Conservation (phyloP, 2,113 vertebrate genomes). For the Chlorocebus sabaeus region DNA sequence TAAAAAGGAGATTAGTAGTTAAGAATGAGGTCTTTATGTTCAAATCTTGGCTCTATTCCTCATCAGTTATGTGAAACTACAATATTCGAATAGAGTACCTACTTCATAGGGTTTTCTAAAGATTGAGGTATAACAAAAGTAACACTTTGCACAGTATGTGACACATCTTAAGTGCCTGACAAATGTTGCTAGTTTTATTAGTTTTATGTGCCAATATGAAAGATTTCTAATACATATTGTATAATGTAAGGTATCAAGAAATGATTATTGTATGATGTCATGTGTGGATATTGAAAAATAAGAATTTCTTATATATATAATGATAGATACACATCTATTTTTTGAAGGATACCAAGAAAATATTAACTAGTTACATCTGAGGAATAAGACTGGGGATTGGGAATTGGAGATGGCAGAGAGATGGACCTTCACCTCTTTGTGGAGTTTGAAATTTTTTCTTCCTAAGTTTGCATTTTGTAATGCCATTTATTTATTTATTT, state of each 20-base stretch:
- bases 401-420: neutral
- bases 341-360: slow-evolving; percentile 2
- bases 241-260: neutral
- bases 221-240: neutral
- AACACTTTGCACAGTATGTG: neutral
- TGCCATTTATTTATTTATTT: neutral
- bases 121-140: neutral
- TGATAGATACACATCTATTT: neutral
- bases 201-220: neutral
- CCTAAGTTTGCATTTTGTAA: neutral
- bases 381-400: neutral
- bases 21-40: neutral
- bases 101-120: neutral
- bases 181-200: neutral
- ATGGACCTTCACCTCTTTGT: neutral
- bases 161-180: neutral
- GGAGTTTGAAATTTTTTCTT: neutral
- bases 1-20: neutral
- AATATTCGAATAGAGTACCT: neutral
- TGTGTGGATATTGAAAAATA: neutral
- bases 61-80: neutral
- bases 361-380: neutral
- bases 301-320: neutral
- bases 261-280: neutral
- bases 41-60: neutral